phyloP scores from a whole-genome alignment of 2,888 invertebrate species.

The Metellina segmentata region DNA sequence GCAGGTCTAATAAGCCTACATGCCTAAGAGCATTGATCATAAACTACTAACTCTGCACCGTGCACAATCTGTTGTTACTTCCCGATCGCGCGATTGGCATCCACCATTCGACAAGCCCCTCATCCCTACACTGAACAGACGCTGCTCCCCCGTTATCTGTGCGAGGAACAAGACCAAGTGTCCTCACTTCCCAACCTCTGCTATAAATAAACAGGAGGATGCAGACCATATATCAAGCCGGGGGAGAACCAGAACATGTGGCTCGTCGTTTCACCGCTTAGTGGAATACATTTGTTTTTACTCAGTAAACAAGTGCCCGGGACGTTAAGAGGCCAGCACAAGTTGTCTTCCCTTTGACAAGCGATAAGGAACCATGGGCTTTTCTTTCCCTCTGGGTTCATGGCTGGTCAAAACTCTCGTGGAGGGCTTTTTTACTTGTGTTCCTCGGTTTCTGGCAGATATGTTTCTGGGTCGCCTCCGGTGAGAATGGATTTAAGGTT shows the following conservation, averaged over 20 bases:
- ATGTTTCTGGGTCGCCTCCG: neutral
- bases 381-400: neutral
- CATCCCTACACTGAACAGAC: conserved; percentile 17
- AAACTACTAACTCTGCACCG: no score
- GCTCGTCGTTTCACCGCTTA: conserved; percentile 17
- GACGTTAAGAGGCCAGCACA: neutral
- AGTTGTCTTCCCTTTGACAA: neutral
- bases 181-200: neutral
- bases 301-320: conserved; percentile 27
- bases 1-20: no score
- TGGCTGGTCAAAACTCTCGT: conserved; percentile 7
- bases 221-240: conserved; percentile 32
- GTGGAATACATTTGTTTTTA: conserved; percentile 46
- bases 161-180: conserved; percentile 29
- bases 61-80: no score
- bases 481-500: neutral
- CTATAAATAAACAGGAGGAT: conserved; percentile 43
- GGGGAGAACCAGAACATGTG: conserved; percentile 16
- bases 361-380: neutral
- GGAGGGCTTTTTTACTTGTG: conserved; percentile 1
- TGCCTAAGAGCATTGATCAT: no score
- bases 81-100: no score
- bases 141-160: conserved; percentile 7
- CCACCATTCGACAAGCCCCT: neutral
- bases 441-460: neutral